Base-by-base conservation (phyloP, 2,888 invertebrate genomes). In the Polyommatus icarus region DNA sequence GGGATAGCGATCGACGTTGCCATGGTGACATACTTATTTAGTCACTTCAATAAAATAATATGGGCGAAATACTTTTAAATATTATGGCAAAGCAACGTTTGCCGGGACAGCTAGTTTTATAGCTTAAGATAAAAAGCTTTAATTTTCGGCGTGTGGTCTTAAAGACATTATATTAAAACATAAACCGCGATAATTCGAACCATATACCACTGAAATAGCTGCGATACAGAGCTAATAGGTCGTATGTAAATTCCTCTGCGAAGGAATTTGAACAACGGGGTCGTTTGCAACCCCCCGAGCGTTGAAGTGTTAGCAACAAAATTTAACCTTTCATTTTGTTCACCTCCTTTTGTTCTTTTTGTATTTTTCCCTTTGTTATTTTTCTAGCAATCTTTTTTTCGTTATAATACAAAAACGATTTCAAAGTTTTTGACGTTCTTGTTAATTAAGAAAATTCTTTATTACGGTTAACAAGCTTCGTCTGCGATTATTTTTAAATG, bases 271-370 rank as follows among this genome's bases (percentile, higher is more conserved):
- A 15, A 32, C 67, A 67, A 29, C 67, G 29, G 67, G 32, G 67
- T 32, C 67, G 29, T 18, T 29, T 20, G 20, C 24, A 46, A 20
- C 73, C 73, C 73, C 73, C 24, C 24, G 46, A 73, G 73, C 40
- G 73, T 20, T 20, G n/a, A 46, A 73, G 73, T 73, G 73, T 73
- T 73, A 73, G 46, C 73, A 73, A 73, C 73, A 46, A 73, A 73
- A 40, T 73, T 73, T 5, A 40, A 40, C 73, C 40, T 73, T 73
- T 46, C 73, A 73, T 40, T 46, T 73, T 46, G n/a, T 73, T 73
- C 20, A 73, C 46, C 73, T 75, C 73, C 73, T 29, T 54, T 75
- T 75, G 75, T 75, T 50, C 54, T 50, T 75, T 75, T 50, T 54
- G 75, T 75, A 18, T 54, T 54, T 75, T 54, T 29, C 50, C 54